Conservation (phyloP, 1,140 invertebrate species). For the Lordiphosa mommai region DNA sequence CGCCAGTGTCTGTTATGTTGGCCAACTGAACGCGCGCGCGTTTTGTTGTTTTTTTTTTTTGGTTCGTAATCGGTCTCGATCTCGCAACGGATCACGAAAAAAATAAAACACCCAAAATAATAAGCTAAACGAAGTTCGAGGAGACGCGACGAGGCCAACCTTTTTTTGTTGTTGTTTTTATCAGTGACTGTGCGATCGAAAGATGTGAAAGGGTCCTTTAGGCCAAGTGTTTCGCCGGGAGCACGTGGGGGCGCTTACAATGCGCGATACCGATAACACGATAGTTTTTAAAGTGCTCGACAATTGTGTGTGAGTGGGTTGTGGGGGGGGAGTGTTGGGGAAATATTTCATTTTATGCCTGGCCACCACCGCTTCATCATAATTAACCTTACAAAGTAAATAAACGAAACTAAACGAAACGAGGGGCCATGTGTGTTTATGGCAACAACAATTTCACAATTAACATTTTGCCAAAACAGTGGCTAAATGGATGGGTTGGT, state of each 20-base stretch:
- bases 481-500: too few relatives aligned
- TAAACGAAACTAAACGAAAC: conserved; percentile 65
- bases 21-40: conserved; percentile 68
- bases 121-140: neutral
- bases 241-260: neutral
- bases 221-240: neutral
- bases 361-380: conserved; percentile 57
- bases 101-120: neutral
- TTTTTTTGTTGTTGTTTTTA: conserved; percentile 15
- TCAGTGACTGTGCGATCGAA: conserved; percentile 24
- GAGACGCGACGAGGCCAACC: neutral
- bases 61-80: conserved; percentile 22
- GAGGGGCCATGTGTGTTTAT: conserved; percentile 57
- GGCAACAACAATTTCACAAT: too few relatives aligned
- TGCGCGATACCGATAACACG: conserved; percentile 1
- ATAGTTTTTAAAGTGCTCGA: neutral
- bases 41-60: conserved; percentile 39
- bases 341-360: conserved; percentile 8
- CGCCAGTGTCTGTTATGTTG: conserved; percentile 73
- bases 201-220: conserved; percentile 27
- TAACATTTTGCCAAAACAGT: neutral
- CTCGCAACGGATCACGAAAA: conserved; percentile 3
- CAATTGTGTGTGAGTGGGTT: neutral
- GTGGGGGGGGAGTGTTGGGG: conserved; percentile 6
- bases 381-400: conserved; percentile 75